These are phyloP conservation scores for Perithous albicinctus DNA, from an alignment of 2,888 invertebrate species.

Conservation along the genomic window DNA sequence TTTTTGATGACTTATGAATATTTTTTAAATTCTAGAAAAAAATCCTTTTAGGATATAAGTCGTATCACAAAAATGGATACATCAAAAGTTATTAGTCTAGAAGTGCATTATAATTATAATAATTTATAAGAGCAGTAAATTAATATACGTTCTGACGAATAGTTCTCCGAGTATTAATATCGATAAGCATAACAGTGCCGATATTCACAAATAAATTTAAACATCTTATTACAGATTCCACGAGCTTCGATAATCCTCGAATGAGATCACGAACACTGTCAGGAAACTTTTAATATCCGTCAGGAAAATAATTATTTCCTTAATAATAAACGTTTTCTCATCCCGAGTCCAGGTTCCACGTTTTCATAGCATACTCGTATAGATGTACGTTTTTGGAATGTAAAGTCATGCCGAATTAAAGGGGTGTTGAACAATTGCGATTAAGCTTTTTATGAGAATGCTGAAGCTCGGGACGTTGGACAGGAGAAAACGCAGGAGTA, in stretches of 20 bases:
- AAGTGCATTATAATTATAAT: no score
- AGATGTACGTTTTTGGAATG: slow-evolving; percentile 22
- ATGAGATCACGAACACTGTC: background rate
- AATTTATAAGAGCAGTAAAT: no score
- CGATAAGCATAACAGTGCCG: background rate
- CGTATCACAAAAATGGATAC: no score
- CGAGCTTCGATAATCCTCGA: background rate
- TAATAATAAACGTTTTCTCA: background rate
- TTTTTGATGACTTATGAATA: no score
- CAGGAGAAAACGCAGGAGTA: slow-evolving; percentile 38
- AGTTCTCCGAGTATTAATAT: background rate
- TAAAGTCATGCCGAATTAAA: slow-evolving; percentile 46
- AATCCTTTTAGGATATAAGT: no score
- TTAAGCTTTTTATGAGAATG: slow-evolving; percentile 66
- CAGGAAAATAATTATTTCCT: slow-evolving; percentile 5
- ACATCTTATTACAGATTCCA: background rate
- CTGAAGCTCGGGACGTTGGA: slow-evolving; percentile 25
- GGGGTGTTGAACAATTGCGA: slow-evolving; percentile 64
- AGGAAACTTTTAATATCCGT: slow-evolving; percentile 16
- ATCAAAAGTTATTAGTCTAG: no score
- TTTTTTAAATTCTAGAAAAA: no score
- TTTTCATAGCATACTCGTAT: background rate
- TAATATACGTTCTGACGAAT: no score
- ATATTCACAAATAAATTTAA: background rate
- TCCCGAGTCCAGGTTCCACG: background rate